Evolutionary conservation across 1,140 invertebrate genomes (phyloP), one percentile per base, ranked within the genome.

Genomic region (Drosophila simulans): DNA sequence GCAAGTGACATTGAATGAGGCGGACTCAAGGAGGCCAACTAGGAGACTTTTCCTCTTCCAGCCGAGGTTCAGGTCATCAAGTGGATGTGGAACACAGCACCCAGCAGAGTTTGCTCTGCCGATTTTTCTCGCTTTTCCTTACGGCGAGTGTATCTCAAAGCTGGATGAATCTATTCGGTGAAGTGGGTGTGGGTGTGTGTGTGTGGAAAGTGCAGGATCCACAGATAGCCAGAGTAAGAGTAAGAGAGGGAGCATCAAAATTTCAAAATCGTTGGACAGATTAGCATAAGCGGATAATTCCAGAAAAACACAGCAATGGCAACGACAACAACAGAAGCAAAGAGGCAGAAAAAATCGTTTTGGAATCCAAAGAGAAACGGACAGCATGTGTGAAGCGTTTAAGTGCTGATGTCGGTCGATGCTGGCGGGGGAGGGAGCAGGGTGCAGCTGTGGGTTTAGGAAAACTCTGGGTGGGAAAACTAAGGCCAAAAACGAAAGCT

Each of bases 271-370:
- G 84, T 89, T 77, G 89, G 80, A 84, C 60, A 84, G 84, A 89
- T 89, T 88, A 88, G 84, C 84, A 89, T 89, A 89, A 89, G 84
- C 84, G 85, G 85, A 89, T 90, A 89, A 89, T 89, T 80, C 72
- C 42, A 63, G 49, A 66, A 56, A 74, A 49, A 45, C 52, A 57
- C 49, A 74, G 58, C 59, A 56, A 20, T 49, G 45, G 59, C 53
- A 48, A 48, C 20, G 54, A 34, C 53, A 72, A 46, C 58, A 64
- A 56, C 51, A 46, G 58, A 59, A 73, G 65, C 54, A 46, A 35
- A 37, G 35, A 42, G 39, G 39, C 60, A 57, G 27, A 51, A 71
- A n/a, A 57, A 56, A 31, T 34, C 46, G 17, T 48, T 37, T 13
- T 13, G 10, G 40, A 25, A 54, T 56, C 53, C 42, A 42, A 55